phyloP scores from a whole-genome alignment of 2,888 invertebrate species.

The Synanthedon formicaeformis region DNA sequence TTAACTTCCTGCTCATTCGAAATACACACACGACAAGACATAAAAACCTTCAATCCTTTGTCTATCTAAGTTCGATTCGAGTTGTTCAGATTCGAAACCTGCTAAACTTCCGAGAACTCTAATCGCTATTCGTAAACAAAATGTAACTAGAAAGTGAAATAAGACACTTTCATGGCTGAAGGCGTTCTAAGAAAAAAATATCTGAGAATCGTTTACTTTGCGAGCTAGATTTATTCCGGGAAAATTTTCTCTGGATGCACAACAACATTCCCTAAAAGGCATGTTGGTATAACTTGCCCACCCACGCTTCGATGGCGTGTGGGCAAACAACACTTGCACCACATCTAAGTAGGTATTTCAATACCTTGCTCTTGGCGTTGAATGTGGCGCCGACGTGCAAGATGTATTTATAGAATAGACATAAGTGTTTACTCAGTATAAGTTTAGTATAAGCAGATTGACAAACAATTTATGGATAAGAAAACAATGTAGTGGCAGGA shows the following conservation, averaged over 20 bases:
- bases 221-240: background rate
- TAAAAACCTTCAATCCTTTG: too few species aligned
- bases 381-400: constrained; percentile 35
- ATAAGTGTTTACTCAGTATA: background rate
- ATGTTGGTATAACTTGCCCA: constrained; percentile 23
- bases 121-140: too few species aligned
- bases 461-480: too few species aligned
- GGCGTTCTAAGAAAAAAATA: background rate
- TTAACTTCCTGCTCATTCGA: too few species aligned
- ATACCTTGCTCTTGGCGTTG: constrained; percentile 26
- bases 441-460: background rate
- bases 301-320: constrained; percentile 35
- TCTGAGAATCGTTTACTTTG: background rate
- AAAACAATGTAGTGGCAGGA: too few species aligned
- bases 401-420: constrained; percentile 13
- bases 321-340: constrained; percentile 30
- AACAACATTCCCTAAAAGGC: constrained; percentile 62
- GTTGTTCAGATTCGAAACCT: too few species aligned
- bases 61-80: background rate
- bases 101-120: too few species aligned
- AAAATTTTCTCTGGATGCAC: constrained; percentile 2
- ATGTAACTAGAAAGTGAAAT: background rate
- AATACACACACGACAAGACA: too few species aligned
- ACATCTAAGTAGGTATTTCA: constrained; percentile 33
- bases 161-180: background rate